Evolutionary conservation across 2,113 vertebrate genomes (phyloP).

Genomic region (Picathartes gymnocephalus): DNA sequence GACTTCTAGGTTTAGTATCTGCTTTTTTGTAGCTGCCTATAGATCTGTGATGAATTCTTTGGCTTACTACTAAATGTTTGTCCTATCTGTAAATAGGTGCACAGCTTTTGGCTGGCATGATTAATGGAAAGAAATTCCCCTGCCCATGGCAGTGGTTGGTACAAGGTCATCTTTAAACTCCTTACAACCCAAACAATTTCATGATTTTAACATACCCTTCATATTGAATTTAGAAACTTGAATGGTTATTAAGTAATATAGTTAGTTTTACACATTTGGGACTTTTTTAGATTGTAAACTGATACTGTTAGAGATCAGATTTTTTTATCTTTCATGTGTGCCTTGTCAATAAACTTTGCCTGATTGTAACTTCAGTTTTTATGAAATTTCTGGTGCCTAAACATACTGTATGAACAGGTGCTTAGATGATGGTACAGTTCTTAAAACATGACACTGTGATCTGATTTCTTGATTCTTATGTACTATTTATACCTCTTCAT

Average conservation of each 20-base stretch:
- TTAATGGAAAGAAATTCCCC: background rate
- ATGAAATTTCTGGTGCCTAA: constrained; percentile 75
- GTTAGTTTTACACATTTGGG: constrained; percentile 57
- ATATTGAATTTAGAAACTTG: constrained; percentile 65
- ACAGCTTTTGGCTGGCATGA: constrained; percentile 40
- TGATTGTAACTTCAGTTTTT: constrained; percentile 67
- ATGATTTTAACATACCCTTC: constrained; percentile 13
- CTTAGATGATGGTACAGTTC: constrained; percentile 71
- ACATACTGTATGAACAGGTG: constrained; percentile 68
- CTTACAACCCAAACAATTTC: background rate
- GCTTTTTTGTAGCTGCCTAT: constrained; percentile 40
- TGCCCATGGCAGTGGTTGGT: background rate
- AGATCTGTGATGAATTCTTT: constrained; percentile 59
- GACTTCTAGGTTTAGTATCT: constrained; percentile 35
- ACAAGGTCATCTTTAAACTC: background rate
- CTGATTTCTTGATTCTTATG: constrained; percentile 39
- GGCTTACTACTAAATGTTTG: constrained; percentile 16
- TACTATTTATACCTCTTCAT: constrained; percentile 56
- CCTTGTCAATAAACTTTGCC: constrained; percentile 73
- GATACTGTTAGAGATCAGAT: constrained; percentile 57
- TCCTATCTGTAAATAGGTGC: constrained; percentile 43
- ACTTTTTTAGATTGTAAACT: constrained; percentile 64
- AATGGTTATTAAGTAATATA: constrained; percentile 41
- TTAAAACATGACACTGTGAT: constrained; percentile 70
- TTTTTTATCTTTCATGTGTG: constrained; percentile 73